Evolutionary conservation across 92 coral and sea anemone genomes (phyloP).

Genomic region (Porites cylindrica): DNA sequence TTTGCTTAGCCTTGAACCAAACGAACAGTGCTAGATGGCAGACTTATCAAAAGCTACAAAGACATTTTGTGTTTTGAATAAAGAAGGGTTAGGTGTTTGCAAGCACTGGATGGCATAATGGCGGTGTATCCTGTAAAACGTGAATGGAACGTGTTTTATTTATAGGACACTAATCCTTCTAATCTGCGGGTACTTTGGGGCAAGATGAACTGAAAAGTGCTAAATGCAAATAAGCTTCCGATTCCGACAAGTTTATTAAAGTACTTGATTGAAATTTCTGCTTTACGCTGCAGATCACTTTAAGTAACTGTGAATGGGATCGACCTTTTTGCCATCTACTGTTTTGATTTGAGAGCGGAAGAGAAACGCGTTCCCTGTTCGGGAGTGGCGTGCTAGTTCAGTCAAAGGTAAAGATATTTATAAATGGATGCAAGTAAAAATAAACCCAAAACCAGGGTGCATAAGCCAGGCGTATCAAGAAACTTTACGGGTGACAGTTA

Average conservation of each 20-base stretch:
- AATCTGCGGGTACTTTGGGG: conserved; percentile 6
- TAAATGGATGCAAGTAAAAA: conserved; percentile 24
- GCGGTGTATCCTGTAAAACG: neutral
- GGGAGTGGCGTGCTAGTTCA: neutral
- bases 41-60: neutral
- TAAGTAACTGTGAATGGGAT: neutral
- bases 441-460: conserved; percentile 27
- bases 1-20: neutral
- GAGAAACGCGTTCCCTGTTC: neutral
- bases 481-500: neutral
- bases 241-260: neutral
- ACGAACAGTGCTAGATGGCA: neutral
- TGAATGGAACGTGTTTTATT: neutral
- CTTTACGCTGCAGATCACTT: neutral
- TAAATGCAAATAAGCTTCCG: conserved; percentile 27
- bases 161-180: conserved; percentile 27
- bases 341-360: too few relatives aligned
- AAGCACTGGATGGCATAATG: neutral
- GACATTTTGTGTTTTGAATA: neutral
- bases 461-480: conserved; percentile 14
- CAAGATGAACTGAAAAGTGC: neutral
- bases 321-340: neutral
- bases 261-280: conserved; percentile 1
- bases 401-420: neutral
- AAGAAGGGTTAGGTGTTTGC: neutral